phyloP scores from a whole-genome alignment of 2,797 vertebrate genomes.

The Sebastes variabilis region DNA sequence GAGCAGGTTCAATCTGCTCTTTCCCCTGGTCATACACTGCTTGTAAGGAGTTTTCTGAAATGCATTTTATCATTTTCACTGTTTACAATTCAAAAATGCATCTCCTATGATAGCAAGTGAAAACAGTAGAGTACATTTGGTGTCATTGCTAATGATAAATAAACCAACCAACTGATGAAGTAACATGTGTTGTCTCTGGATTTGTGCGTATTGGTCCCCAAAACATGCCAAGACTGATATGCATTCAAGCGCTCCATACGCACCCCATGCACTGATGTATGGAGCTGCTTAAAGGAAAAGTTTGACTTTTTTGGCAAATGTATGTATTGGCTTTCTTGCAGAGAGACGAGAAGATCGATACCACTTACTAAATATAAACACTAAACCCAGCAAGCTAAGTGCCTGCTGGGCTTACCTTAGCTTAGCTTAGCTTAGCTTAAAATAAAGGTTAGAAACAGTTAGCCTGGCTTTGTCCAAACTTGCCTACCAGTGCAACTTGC shows the following conservation, averaged over 20 bases:
- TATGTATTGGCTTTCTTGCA: neutral
- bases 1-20: slow-evolving; percentile 60
- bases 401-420: neutral
- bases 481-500: neutral
- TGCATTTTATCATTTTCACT: slow-evolving; percentile 86
- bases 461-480: neutral
- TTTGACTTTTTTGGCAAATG: neutral
- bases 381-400: neutral
- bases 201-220: neutral
- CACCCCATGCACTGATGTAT: neutral
- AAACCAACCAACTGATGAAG: slow-evolving; percentile 83
- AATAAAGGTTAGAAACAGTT: neutral
- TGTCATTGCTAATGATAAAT: slow-evolving; percentile 86
- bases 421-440: too few relatives aligned
- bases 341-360: neutral
- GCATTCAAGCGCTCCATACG: neutral
- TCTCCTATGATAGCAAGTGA: slow-evolving; percentile 86
- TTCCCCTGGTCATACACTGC: slow-evolving; percentile 77
- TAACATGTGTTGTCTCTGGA: slow-evolving; percentile 38
- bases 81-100: slow-evolving; percentile 88
- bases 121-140: slow-evolving; percentile 80
- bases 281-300: neutral
- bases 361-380: neutral
- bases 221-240: neutral
- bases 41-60: slow-evolving; percentile 83